Percentiles rank a stretch among this genome's conserved stretches.
phyloP scores from a whole-genome alignment of 2,797 vertebrate species.

The Acrocephalus scirpaceus region DNA sequence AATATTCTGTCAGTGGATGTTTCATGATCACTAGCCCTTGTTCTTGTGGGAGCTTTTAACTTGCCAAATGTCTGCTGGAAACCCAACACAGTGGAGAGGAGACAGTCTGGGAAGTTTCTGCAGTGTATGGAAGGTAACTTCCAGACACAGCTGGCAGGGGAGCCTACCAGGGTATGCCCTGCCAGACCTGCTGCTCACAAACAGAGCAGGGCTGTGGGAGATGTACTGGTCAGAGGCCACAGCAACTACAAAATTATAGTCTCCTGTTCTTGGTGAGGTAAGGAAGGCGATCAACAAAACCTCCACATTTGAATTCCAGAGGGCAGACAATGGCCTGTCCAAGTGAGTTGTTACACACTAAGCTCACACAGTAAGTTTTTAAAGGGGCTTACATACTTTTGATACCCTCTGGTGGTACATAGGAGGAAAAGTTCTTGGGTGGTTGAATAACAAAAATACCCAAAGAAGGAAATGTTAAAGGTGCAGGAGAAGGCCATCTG shows the following conservation, averaged over 20 bases:
- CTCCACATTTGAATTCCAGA: neutral
- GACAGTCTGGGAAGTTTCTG: too few species aligned
- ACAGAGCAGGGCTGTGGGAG: neutral
- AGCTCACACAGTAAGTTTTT: neutral
- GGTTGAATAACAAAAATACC: neutral
- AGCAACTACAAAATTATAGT: neutral
- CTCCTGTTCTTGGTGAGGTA: neutral
- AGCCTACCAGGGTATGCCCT: neutral
- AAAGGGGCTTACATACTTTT: neutral
- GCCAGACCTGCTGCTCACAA: neutral
- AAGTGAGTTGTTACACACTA: neutral
- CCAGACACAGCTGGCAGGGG: neutral
- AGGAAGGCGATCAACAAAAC: accelerated
- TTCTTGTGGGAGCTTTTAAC: neutral
- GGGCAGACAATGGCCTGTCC: neutral
- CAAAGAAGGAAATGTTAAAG: neutral
- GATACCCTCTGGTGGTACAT: neutral
- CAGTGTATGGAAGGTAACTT: neutral
- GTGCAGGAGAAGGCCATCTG: accelerated
- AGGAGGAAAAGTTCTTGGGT: neutral
- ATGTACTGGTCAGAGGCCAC: neutral
- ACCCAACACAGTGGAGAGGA: neutral
- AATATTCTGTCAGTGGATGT: neutral
- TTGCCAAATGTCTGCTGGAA: neutral
- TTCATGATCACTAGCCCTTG: too few species aligned